Evolutionary conservation across 2,888 invertebrate species (phyloP), one percentile per base, ranked within the genome.

Genomic region (Harpalus rufipes): DNA sequence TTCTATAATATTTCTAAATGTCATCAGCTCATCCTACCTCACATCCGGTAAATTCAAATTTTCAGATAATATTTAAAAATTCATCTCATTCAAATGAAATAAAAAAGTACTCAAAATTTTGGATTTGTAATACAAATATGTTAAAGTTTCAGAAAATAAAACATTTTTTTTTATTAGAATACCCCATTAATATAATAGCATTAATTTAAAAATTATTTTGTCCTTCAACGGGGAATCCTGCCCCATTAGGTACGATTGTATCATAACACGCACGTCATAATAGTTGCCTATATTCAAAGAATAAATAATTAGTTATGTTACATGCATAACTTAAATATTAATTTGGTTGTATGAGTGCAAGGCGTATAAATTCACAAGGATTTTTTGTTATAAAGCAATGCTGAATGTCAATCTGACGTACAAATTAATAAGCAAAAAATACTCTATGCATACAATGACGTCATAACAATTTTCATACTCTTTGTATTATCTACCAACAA

Each of bases 401-500:
- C 0, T 12, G 1, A 12, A 51, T 51, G 0, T 51, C 0, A 5
- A 51, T 7, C 8, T 51, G 12, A 10, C 44, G 12, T 51, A 12
- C 44, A 10, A 8, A 51, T 12, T 8, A 12, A 51, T 51, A 10
- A 51, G 10, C 8, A 51, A 2, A 0, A 12, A 51, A 4, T 51
- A 51, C 10, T 12, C 1, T 12, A 10, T 51, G 16, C 16, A n/a
- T 7, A 4, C 25, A 68, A 6, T 68, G 39, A 68, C 68, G 68
- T 39, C 68, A 68, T 12, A 65, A 12, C 8, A 51, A 51, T 32
- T 32, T 5, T 4, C 6, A 32, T 0, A 32, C 32, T 32, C 10
- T 51, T 51, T 51, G 10, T 51, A 51, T 51, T 51, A 7, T 32
- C 2, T n/a, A 32, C 14, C 68, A 68, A 68, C 68, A 68, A 68